phyloP scores from a whole-genome alignment of 1,140 invertebrate species.

The Maniola jurtina region DNA sequence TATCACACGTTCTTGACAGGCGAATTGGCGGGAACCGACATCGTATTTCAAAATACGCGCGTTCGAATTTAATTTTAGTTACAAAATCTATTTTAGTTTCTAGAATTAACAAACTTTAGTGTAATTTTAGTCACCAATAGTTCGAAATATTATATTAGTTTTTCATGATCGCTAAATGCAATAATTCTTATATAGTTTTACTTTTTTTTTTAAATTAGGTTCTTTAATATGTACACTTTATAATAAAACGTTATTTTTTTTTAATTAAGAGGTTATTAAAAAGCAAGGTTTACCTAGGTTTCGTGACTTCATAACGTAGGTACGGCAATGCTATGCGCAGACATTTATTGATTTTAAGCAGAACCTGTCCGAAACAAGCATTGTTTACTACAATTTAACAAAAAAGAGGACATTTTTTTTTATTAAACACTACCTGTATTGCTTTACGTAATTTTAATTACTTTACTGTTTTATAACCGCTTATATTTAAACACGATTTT shows the following conservation, averaged over 20 bases:
- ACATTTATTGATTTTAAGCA: slow-evolving; percentile 63
- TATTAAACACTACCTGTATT: not conserved
- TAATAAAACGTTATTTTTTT: not conserved
- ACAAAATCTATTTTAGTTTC: not conserved
- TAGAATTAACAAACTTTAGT: not conserved
- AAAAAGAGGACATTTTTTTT: slow-evolving; percentile 12
- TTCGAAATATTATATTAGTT: too few species aligned
- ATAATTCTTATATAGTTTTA: too few species aligned
- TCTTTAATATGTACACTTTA: not conserved
- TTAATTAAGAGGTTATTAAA: slow-evolving; percentile 3
- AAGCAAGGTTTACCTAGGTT: slow-evolving; percentile 13
- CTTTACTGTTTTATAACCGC: not conserved
- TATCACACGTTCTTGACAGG: slow-evolving; percentile 30
- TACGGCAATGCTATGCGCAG: slow-evolving; percentile 50
- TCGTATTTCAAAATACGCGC: slow-evolving; percentile 13
- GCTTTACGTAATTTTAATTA: not conserved
- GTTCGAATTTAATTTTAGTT: not conserved
- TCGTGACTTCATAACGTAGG: slow-evolving; percentile 35
- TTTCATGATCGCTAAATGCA: too few species aligned
- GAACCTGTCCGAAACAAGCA: slow-evolving; percentile 36
- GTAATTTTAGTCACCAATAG: too few species aligned
- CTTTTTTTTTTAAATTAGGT: not conserved
- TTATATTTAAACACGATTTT: too few species aligned
- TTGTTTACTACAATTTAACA: slow-evolving; percentile 36
- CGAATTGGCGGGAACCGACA: slow-evolving; percentile 36